A percentile compares a stretch with the other conserved stretches of the same genome.
Evolutionary conservation across 2,888 invertebrate species (phyloP).

Genomic region (Ditula angustiorana): DNA sequence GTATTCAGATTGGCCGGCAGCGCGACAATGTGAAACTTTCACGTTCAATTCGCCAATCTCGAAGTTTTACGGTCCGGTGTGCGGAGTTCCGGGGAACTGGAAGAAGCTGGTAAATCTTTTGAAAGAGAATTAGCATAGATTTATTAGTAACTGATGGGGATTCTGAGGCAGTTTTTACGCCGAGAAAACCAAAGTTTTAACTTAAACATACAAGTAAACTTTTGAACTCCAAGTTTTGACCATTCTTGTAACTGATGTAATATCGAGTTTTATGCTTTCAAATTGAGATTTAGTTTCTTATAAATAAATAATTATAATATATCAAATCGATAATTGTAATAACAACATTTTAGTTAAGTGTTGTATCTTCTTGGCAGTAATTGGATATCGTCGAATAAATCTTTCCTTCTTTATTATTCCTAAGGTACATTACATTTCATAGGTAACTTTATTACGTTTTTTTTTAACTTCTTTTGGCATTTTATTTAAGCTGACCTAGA

Average conservation of each 20-base stretch:
- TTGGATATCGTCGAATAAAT: too few species aligned
- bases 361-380: too few species aligned
- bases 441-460: too few species aligned
- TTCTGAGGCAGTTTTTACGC: background rate
- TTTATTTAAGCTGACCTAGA: background rate
- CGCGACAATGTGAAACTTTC: slow-evolving; percentile 40
- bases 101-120: slow-evolving; percentile 11
- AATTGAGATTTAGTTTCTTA: too few species aligned
- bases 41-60: slow-evolving; percentile 47
- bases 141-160: background rate
- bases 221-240: background rate
- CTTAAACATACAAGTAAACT: background rate
- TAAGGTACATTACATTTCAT: too few species aligned
- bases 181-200: background rate
- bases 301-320: too few species aligned
- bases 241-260: too few species aligned
- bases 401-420: too few species aligned
- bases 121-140: slow-evolving; percentile 18
- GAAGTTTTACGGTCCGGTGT: slow-evolving; percentile 35
- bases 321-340: too few species aligned
- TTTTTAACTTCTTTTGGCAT: too few species aligned
- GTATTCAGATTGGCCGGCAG: slow-evolving; percentile 31
- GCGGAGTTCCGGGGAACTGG: slow-evolving; percentile 3
- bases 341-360: too few species aligned
- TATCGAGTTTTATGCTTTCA: too few species aligned